Evolutionary conservation across 1,140 invertebrate species (phyloP), one percentile per base, ranked within the genome.

Genomic region (Protaetia brevitarsis): DNA sequence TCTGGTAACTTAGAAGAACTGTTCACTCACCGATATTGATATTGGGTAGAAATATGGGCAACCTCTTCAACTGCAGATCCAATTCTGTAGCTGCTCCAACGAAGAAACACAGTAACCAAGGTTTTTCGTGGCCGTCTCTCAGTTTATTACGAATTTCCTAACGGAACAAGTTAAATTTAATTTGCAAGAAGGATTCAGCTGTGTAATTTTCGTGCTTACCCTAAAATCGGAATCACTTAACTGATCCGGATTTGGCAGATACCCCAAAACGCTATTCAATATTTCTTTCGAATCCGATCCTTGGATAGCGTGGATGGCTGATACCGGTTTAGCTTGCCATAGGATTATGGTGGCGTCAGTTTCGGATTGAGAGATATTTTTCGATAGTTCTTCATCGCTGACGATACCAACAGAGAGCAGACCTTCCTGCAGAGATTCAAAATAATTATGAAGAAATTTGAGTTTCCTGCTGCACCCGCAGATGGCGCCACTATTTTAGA

Each of bases 81-180:
- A 83, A 77, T 64, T 81, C 76, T 28, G 79, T 80, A 10, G 76
- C 77, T 56, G 83, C 76, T 11, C 82, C 82, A 23, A 88, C 76
- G 60, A 85, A 83, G 71, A 90, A 89, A 72, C 87, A 85, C 31
- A 90, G 76, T n/a, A 90, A 71, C 88, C 87, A 89, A 3, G 84
- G 80, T 30, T 75, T 76, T n/a, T 75, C 73, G 26, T 72, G 71
- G 37, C 72, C 77, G 41, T 70, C 61, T 64, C 77, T 69, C 19
- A 84, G 70, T 64, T 77, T 71, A 28, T 69, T 75, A 68, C 79
- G 73, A 63, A 83, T 76, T 66, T 80, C 76, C 82, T 85, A 66
- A 19, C 3, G 28, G n/a, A 26, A 23, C 11, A 51, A 51, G 26
- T 7, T 19, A 21, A 2, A 8, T 7, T 5, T 23, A 8, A 19